phyloP scores from a whole-genome alignment of 1,140 invertebrate species.

The Pseudomyrmex dendroicus region DNA sequence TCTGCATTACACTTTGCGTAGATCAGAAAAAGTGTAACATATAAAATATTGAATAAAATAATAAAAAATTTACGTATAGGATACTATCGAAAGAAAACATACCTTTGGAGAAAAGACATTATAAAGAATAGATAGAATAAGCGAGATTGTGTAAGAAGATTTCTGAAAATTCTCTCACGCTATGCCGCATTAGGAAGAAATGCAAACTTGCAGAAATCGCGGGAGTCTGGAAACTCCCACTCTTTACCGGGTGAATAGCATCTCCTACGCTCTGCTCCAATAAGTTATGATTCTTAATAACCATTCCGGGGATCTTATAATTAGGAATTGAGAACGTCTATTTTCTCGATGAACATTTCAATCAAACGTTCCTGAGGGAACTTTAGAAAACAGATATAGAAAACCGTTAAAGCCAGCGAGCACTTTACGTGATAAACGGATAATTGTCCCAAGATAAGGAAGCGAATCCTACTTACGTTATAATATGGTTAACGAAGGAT shows the following conservation, averaged over 20 bases:
- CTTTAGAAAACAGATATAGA: background rate
- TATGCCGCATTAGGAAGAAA: background rate
- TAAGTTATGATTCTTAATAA: constrained; percentile 35
- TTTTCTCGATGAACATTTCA: background rate
- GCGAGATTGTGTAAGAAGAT: background rate
- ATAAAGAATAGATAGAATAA: background rate
- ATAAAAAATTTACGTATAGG: no score
- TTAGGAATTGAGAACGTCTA: background rate
- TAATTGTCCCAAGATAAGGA: constrained; percentile 31
- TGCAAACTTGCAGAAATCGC: constrained; percentile 21
- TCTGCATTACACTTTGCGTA: background rate
- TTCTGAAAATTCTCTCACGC: background rate
- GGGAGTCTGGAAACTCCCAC: constrained; percentile 4
- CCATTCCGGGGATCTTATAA: background rate
- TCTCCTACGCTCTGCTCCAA: constrained; percentile 6
- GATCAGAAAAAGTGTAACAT: background rate
- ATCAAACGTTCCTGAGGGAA: background rate
- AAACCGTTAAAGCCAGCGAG: constrained; percentile 16
- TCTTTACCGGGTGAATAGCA: constrained; percentile 30
- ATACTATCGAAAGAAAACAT: no score
- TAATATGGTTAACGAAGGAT: constrained; percentile 50
- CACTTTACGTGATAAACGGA: constrained; percentile 13
- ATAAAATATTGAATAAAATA: background rate
- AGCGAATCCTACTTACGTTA: constrained; percentile 14
- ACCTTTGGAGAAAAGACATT: no score